Evolutionary conservation across 1,140 invertebrate species (phyloP), one percentile per base, ranked within the genome.

Genomic region (Heliconius congener): DNA sequence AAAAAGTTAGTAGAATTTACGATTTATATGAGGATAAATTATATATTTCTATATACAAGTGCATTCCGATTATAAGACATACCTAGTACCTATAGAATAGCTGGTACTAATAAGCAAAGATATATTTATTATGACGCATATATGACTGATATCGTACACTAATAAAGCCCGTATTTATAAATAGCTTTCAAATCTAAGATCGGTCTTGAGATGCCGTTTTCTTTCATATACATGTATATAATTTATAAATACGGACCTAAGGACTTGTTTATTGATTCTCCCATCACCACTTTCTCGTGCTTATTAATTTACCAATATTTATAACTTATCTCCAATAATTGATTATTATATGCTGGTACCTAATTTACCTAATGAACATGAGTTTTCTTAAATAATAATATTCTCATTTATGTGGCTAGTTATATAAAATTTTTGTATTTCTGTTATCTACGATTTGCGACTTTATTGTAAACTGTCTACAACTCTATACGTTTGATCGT

Each of bases 51-150:
- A 66, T 66, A 30, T 66, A 30, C 23, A 66, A 66, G 60, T 66
- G 23, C 8, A 30, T 66, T 30, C 60, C 13, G 11, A 66, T 66
- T 13, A 5, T 27, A 66, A 66, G 60, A 27, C 60, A 9, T 66
- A 66, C 50, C 50, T 6, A 19, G 57, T 66, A 66, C 50, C 13
- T 52, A 52, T 4, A 27, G n/a, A 27, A 66, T 66, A 66, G 57
- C 57, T 66, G 13, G 5, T 66, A 13, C 23, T 13, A 6, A 19
- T 52, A 52, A 16, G 50, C 18, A 66, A 16, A 30, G 60, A 30
- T 27, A 66, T 66, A 66, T 66, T 60, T 66, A 27, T n/a, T 27
- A 66, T 16, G 60, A 66, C 60, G 60, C 60, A 66, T 66, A 11
- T 66, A 66, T 13, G 60, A 66, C 27, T 66, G 60, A 66, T 66